phyloP scores from a whole-genome alignment of 1,140 invertebrate species.

The Plodia interpunctella region DNA sequence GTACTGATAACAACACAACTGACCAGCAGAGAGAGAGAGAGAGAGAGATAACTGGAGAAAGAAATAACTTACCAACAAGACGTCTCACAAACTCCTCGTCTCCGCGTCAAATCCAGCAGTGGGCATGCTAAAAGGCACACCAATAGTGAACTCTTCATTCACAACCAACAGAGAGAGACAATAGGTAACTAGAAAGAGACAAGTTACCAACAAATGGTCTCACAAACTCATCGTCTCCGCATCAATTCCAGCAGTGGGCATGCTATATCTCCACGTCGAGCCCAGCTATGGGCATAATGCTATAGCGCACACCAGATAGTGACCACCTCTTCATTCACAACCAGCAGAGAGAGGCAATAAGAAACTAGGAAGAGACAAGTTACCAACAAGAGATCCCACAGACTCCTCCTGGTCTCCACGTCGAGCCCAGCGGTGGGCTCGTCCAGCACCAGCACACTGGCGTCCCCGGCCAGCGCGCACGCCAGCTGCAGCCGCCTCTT shows the following conservation, averaged over 20 bases:
- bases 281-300: conserved; percentile 40
- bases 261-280: neutral
- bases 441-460: conserved; percentile 88
- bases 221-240: conserved; percentile 93
- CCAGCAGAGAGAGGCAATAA: no score
- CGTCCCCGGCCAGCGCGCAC: conserved; percentile 85
- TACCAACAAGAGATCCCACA: conserved; percentile 96
- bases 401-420: conserved; percentile 90
- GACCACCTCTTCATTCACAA: no score
- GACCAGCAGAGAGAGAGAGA: no score
- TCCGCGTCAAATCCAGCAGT: neutral
- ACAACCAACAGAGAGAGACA: no score
- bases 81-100: no score
- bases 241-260: conserved; percentile 97
- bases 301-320: no score
- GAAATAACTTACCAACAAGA: no score
- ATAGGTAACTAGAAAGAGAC: no score
- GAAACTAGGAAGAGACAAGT: no score
- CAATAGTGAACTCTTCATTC: no score
- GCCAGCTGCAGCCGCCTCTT: conserved; percentile 88
- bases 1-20: no score
- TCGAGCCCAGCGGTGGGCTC: conserved; percentile 98
- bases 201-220: conserved; percentile 86
- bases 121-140: neutral
- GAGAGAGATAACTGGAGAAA: conserved; percentile 70